phyloP scores from a whole-genome alignment of 2,113 vertebrate species.

The Chunga burmeisteri region DNA sequence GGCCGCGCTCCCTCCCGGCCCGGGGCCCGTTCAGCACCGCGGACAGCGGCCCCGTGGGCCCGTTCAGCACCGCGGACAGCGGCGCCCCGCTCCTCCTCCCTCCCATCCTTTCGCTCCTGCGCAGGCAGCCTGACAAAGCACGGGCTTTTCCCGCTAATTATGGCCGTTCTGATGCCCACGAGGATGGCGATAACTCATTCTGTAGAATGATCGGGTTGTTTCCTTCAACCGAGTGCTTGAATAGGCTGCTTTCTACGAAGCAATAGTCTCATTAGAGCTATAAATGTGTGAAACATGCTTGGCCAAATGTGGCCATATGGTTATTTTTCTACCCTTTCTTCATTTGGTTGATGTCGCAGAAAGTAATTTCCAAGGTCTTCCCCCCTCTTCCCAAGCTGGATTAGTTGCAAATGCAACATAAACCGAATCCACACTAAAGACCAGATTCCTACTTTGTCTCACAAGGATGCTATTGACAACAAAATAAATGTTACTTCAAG shows the following conservation, averaged over 20 bases:
- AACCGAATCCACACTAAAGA: neutral
- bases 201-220: fast-evolving
- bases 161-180: fast-evolving
- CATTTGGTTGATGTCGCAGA: neutral
- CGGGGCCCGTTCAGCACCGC: neutral
- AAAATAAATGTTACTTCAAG: neutral
- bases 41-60: neutral
- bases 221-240: fast-evolving
- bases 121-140: fast-evolving
- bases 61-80: neutral
- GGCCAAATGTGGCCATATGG: neutral
- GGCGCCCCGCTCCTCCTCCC: fast-evolving
- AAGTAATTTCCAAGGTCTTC: neutral
- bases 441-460: neutral
- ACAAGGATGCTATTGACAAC: neutral
- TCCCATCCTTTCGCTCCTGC: fast-evolving
- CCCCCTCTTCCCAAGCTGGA: neutral
- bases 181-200: neutral
- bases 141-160: neutral
- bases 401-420: neutral
- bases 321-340: neutral
- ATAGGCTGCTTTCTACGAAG: neutral
- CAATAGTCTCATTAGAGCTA: neutral
- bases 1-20: too few relatives aligned
- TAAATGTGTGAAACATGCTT: fast-evolving